Percentiles rank a stretch among this genome's conserved stretches.
These are phyloP conservation scores for Stratiolaelaps scimitus DNA, from an alignment of 1,140 invertebrate species.

Conservation along the genomic window DNA sequence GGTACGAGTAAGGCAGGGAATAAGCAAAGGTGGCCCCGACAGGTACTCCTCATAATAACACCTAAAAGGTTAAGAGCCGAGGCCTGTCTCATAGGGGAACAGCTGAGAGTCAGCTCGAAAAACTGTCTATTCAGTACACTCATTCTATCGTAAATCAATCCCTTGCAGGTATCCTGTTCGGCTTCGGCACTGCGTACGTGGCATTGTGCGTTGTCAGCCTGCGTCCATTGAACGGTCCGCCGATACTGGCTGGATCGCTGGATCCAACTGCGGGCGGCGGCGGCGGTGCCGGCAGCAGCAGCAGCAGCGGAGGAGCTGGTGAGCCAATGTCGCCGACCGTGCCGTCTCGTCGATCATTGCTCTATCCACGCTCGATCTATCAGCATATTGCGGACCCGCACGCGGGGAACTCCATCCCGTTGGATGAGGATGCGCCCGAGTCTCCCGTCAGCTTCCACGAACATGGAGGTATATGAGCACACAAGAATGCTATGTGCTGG, in stretches of 20 bases:
- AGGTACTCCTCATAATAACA: too few relatives aligned
- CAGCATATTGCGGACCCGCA: conserved; percentile 15
- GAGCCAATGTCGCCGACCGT: not conserved
- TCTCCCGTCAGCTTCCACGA: conserved; percentile 23
- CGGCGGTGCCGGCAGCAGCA: too few relatives aligned
- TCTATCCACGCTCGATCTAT: conserved; percentile 14
- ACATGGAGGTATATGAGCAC: not conserved
- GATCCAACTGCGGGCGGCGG: too few relatives aligned
- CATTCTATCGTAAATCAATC: not conserved
- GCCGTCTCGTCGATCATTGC: not conserved
- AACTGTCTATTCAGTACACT: not conserved
- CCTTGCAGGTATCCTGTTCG: conserved; percentile 13
- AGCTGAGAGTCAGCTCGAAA: too few relatives aligned
- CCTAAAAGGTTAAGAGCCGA: too few relatives aligned
- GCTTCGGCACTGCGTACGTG: conserved; percentile 6
- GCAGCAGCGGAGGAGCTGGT: too few relatives aligned
- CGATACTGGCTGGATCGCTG: not conserved
- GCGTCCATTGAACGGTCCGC: conserved; percentile 12
- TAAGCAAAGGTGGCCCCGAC: too few relatives aligned
- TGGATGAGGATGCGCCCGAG: conserved; percentile 13
- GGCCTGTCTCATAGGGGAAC: too few relatives aligned
- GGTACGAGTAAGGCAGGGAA: too few relatives aligned
- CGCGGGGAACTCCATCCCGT: not conserved
- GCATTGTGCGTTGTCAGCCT: not conserved
- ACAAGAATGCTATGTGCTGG: too few relatives aligned